These are phyloP conservation scores for Merodon equestris DNA, from an alignment of 2,888 invertebrate species.

Conservation along the genomic window DNA sequence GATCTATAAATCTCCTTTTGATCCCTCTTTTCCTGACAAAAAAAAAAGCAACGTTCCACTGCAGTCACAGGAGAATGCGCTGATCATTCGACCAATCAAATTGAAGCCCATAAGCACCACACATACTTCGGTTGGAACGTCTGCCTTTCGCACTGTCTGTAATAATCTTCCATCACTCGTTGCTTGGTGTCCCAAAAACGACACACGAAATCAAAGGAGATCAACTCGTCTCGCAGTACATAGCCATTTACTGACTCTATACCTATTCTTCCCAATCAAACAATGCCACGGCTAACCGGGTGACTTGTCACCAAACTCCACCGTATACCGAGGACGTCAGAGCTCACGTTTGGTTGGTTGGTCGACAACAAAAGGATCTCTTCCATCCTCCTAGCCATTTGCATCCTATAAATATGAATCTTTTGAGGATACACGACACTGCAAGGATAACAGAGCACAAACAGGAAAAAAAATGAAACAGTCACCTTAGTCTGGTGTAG, in stretches of 20 bases:
- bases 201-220: slow-evolving; percentile 60
- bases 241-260: slow-evolving; percentile 10
- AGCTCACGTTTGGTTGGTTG: slow-evolving; percentile 61
- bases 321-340: slow-evolving; percentile 24
- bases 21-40: not conserved
- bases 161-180: slow-evolving; percentile 63
- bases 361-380: slow-evolving; percentile 58
- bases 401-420: slow-evolving; percentile 66
- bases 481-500: slow-evolving; percentile 42
- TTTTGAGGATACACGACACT: slow-evolving; percentile 52
- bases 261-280: slow-evolving; percentile 58
- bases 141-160: slow-evolving; percentile 33
- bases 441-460: slow-evolving; percentile 3
- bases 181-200: slow-evolving; percentile 44
- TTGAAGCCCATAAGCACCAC: slow-evolving; percentile 48
- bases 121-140: too few species aligned
- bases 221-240: slow-evolving; percentile 44
- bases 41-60: not conserved
- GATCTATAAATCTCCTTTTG: not conserved
- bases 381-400: slow-evolving; percentile 41
- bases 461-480: slow-evolving; percentile 38
- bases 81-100: slow-evolving; percentile 58
- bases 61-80: slow-evolving; percentile 49
- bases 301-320: slow-evolving; percentile 16
- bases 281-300: slow-evolving; percentile 22